These are phyloP conservation scores for Marronus borbonicus DNA, from an alignment of 2,888 invertebrate genomes.

Conservation along the genomic window DNA sequence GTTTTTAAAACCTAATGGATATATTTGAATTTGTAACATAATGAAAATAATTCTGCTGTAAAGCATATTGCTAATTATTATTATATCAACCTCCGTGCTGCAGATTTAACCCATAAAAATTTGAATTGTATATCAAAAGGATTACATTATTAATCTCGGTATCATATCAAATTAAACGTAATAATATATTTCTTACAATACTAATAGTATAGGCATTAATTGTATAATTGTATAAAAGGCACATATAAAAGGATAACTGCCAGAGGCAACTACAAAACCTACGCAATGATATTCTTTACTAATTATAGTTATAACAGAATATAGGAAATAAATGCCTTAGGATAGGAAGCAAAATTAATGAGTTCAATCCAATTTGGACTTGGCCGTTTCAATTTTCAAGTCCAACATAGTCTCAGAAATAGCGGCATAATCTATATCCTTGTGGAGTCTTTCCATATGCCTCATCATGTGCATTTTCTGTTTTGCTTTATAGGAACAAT, in stretches of 20 bases:
- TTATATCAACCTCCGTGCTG: neutral
- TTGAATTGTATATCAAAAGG: no score
- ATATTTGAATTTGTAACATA: no score
- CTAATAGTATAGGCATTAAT: slow-evolving; percentile 2
- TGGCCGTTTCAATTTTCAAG: slow-evolving; percentile 48
- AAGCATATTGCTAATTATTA: neutral
- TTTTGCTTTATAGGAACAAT: slow-evolving; percentile 84
- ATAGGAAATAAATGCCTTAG: slow-evolving; percentile 32
- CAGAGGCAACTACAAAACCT: slow-evolving; percentile 33
- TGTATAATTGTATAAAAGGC: slow-evolving; percentile 28
- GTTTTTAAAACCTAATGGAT: no score
- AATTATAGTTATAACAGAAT: slow-evolving; percentile 18
- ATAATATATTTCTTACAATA: neutral
- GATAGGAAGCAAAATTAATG: slow-evolving; percentile 6
- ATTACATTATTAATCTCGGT: no score
- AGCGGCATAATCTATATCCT: slow-evolving; percentile 65
- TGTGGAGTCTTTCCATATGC: slow-evolving; percentile 87
- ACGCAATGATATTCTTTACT: slow-evolving; percentile 19
- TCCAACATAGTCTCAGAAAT: slow-evolving; percentile 50
- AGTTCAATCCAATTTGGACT: slow-evolving; percentile 37
- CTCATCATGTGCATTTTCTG: slow-evolving; percentile 86
- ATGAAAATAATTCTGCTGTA: no score
- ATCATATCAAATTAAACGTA: no score
- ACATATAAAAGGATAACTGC: slow-evolving; percentile 41
- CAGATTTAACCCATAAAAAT: no score